Base-by-base conservation (phyloP, 2,797 vertebrate genomes). In the Galaxias olidus region DNA sequence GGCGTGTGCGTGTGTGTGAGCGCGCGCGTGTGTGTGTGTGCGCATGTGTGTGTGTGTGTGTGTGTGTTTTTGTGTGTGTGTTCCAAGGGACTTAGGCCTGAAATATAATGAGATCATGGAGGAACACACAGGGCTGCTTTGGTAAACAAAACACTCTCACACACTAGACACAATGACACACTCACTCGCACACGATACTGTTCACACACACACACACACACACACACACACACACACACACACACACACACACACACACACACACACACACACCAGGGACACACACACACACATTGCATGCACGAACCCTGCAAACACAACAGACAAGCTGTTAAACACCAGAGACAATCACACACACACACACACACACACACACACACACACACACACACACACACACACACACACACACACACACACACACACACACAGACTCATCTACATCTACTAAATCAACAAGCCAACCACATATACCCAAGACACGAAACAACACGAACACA, bases 181-280 rank as follows among this genome's bases (percentile, higher is more conserved):
- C 8, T 14, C 4, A 43, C 41, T 65, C 65, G n/a, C n/a, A n/a
- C n/a, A n/a, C n/a, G n/a, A n/a, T n/a, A n/a, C n/a, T n/a, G n/a
- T n/a, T n/a, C n/a, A n/a, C n/a, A n/a, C n/a, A n/a, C n/a, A n/a
- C n/a, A n/a, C n/a, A n/a, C n/a, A n/a, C n/a, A n/a, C n/a, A 17
- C 15, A 51, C 15, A 10, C 15, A 51, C n/a, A 63, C 62, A 69
- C 67, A 73, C 64, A 20, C 61, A 50, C 50, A 14, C 10, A 12
- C 15, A 1, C 9, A 62, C 52, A 61, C 1, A 65, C 61, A 19
- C 53, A 66, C 66, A 64, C 63, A 61, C 40, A 13, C 57, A 10
- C n/a, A 53, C 9, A 51, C 30, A 41, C 48, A 52, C 42, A 4
- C 52, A 56, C 45, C n/a, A n/a, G n/a, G n/a, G n/a, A 65, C 19